Percentiles rank a stretch among this genome's conserved stretches.
These are phyloP conservation scores for Oligia latruncula DNA, from an alignment of 2,888 invertebrate species.

Conservation along the genomic window DNA sequence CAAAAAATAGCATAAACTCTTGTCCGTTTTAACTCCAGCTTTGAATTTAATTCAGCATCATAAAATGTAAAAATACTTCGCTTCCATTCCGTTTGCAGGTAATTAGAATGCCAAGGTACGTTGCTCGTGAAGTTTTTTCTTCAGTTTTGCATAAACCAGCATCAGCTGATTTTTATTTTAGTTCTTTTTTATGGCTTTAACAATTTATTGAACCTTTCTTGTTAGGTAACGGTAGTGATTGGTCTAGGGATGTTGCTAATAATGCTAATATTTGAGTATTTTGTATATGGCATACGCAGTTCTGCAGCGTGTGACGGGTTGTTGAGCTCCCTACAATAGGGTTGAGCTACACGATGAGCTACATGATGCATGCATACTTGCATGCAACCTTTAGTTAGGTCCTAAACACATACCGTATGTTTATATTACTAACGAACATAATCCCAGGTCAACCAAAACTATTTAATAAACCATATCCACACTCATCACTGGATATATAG, in stretches of 20 bases:
- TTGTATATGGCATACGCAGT: no score
- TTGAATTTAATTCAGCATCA: constrained; percentile 30
- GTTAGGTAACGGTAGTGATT: neutral
- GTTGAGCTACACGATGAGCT: no score
- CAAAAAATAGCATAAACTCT: constrained; percentile 25
- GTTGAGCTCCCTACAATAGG: no score
- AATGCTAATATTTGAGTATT: no score
- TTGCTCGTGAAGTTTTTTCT: constrained; percentile 25
- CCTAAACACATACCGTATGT: no score
- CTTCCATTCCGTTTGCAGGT: constrained; percentile 41
- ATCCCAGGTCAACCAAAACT: neutral
- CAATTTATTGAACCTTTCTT: constrained; percentile 16
- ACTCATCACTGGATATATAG: constrained; percentile 35
- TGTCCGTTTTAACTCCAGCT: constrained; percentile 23
- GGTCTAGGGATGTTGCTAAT: no score
- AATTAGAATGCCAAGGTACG: constrained; percentile 49
- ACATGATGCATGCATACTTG: no score
- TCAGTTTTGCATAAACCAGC: constrained; percentile 29
- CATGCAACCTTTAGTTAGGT: no score
- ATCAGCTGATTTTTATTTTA: constrained; percentile 28
- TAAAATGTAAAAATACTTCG: constrained; percentile 51
- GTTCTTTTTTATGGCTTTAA: constrained; percentile 19
- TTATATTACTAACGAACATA: neutral
- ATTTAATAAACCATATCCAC: neutral
- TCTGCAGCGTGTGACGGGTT: no score